Evolutionary conservation across 2,888 invertebrate species (phyloP).

Genomic region (Ischnura elegans): DNA sequence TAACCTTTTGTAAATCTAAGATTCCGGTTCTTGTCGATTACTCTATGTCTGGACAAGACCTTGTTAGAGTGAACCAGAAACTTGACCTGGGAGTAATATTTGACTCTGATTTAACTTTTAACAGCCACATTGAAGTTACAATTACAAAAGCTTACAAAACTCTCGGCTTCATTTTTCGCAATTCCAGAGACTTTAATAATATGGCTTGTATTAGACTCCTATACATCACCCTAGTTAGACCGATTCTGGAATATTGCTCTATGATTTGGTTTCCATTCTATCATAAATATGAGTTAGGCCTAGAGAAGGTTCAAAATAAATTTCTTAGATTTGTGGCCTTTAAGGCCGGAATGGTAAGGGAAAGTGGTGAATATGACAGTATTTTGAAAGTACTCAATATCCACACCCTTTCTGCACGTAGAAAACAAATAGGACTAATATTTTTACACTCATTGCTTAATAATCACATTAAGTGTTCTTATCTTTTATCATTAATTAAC

Average conservation of each 20-base stretch:
- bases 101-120: not conserved
- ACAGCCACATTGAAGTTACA: no score
- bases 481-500: no score
- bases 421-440: no score
- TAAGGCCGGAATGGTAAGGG: no score
- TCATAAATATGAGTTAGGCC: slow-evolving; percentile 23
- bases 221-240: slow-evolving; percentile 6
- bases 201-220: not conserved
- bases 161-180: not conserved
- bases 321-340: not conserved
- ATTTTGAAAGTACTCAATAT: no score
- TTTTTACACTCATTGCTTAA: no score
- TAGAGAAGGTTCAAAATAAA: not conserved
- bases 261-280: slow-evolving; percentile 13
- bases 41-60: slow-evolving; percentile 11
- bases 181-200: not conserved
- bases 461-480: no score
- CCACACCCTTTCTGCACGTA: no score
- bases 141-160: not conserved
- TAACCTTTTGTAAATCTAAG: slow-evolving; percentile 37
- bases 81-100: slow-evolving; percentile 5
- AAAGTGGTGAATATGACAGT: no score
- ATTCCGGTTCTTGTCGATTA: slow-evolving; percentile 1
- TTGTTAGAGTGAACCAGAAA: slow-evolving; percentile 27
- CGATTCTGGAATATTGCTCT: slow-evolving; percentile 22